These are phyloP conservation scores for Dendronephthya gigantea DNA, from an alignment of 64 coral and sea anemone genomes.

Conservation along the genomic window DNA sequence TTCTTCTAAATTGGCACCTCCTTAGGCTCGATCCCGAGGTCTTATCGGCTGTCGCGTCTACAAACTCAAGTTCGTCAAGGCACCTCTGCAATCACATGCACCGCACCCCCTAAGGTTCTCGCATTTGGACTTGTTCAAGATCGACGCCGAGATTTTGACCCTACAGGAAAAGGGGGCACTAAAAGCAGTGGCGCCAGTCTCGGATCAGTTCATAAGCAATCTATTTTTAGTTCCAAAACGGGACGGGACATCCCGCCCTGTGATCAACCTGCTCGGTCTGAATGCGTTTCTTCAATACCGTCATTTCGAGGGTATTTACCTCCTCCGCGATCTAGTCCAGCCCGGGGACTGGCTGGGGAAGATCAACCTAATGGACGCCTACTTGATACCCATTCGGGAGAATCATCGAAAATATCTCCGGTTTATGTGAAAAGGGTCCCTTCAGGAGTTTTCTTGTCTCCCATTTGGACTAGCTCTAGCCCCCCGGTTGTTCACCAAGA, in stretches of 20 bases:
- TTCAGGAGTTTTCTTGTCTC: background rate
- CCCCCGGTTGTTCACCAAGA: background rate
- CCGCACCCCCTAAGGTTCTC: background rate
- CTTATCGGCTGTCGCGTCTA: background rate
- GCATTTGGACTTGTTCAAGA: background rate
- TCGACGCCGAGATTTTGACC: constrained; percentile 10
- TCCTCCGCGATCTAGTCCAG: background rate
- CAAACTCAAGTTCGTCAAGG: constrained; percentile 14
- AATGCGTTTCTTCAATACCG: constrained; percentile 21
- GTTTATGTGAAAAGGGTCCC: no score
- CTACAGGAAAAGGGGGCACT: constrained; percentile 17
- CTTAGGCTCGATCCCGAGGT: background rate
- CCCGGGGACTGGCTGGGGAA: background rate
- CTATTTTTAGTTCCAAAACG: constrained; percentile 22
- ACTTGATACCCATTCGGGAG: background rate
- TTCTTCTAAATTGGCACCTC: no score
- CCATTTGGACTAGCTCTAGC: background rate
- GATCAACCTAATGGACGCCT: background rate
- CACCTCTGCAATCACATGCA: background rate
- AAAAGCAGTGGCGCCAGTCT: background rate
- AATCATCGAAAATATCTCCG: background rate
- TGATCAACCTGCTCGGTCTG: constrained; percentile 22
- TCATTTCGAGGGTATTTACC: constrained; percentile 7
- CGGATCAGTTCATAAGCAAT: constrained; percentile 32
- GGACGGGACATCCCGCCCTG: constrained; percentile 24